Evolutionary conservation across 2,113 vertebrate genomes (phyloP), one percentile per base, ranked within the genome.

Genomic region (Ia io): DNA sequence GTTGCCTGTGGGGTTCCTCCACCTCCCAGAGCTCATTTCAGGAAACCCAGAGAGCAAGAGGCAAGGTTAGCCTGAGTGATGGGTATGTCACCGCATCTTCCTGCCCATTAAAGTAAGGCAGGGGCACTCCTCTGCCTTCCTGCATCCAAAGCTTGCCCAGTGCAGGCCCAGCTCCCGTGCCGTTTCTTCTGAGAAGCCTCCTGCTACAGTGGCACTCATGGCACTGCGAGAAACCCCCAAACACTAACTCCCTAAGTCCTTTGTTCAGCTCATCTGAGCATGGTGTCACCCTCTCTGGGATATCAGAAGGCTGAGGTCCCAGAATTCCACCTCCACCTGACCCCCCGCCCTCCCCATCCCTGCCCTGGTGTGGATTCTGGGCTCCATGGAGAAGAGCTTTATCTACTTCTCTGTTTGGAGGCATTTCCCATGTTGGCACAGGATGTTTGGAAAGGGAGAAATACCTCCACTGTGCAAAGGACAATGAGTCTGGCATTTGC

Each of bases 381-480:
- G 42, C 32, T 63, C 65, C 37, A 1, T 30, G n/a, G 51, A 42
- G 9, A 78, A 35, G 84, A 73, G 67, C 0, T 49, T 77, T 86
- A 37, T 30, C 2, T 16, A n/a, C n/a, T 35, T 37, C 70, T 71
- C 90, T 88, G 23, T 92, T 84, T 22, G 37, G 80, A 89, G 82
- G 79, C 14, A 6, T 37, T 84, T 88, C 67, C 91, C 56, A 51
- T 37, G 25, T 53, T 65, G n/a, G 74, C 76, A 61, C 86, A 88
- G 95, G 78, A 93, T 82, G 74, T 93, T 95, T 88, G 49, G 93
- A 30, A 49, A 96, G 32, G 40, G 85, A 96, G 70, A n/a, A 79
- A 61, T n/a, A 25, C 30, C 56, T 76, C 77, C 9, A 35, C n/a
- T 2, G 0, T 92, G 95, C 71, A 84, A 93, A 92, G 73, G 92